phyloP scores from a whole-genome alignment of 2,113 vertebrate species.

The Galeopterus variegatus region DNA sequence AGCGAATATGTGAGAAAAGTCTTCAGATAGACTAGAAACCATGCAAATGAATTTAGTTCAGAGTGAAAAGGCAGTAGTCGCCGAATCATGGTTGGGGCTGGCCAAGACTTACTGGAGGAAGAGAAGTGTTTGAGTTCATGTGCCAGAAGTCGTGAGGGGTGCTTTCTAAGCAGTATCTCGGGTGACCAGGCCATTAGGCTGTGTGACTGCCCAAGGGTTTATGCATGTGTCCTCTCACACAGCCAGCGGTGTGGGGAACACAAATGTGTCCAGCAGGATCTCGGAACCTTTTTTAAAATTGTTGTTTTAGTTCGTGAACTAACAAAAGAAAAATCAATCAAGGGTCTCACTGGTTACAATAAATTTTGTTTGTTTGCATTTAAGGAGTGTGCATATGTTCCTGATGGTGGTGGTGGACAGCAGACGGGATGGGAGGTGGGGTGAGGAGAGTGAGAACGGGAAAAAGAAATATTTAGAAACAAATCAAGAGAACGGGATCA shows the following conservation, averaged over 20 bases:
- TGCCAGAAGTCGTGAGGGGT: background rate
- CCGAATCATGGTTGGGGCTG: background rate
- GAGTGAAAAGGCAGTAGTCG: background rate
- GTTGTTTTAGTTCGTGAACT: slow-evolving; percentile 28
- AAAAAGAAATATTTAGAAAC: slow-evolving; percentile 40
- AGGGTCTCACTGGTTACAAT: background rate
- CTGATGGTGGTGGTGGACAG: background rate
- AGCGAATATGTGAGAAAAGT: background rate
- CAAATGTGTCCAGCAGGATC: background rate
- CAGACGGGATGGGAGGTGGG: background rate
- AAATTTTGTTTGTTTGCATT: background rate
- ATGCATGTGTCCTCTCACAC: background rate
- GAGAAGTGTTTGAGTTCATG: background rate
- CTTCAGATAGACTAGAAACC: background rate
- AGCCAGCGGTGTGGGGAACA: background rate
- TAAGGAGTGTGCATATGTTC: background rate
- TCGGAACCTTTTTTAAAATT: background rate
- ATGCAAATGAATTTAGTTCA: background rate
- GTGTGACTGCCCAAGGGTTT: background rate
- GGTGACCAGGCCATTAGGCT: background rate
- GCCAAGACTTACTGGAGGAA: background rate
- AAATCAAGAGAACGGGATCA: slow-evolving; percentile 32
- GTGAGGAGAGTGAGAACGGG: background rate
- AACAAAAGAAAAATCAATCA: background rate
- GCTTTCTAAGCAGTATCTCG: background rate